A percentile compares a stretch with the other conserved stretches of the same genome.
phyloP scores from a whole-genome alignment of 2,888 invertebrate species.

The Limnephilus rhombicus region DNA sequence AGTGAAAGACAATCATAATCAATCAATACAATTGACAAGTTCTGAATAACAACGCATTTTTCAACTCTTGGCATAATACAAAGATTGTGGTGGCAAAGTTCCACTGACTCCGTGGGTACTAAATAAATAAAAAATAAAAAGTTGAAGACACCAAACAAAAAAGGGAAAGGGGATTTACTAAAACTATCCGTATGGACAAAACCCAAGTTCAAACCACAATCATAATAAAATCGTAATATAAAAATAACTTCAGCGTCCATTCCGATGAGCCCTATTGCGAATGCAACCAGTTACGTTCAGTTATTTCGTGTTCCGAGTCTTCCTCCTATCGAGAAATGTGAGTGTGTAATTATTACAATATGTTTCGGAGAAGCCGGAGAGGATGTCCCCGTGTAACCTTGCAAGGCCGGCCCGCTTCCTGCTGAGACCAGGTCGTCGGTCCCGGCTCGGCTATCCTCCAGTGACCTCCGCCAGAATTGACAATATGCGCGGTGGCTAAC shows the following conservation, averaged over 20 bases:
- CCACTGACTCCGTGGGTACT: no score
- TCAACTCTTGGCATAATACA: no score
- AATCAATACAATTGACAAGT: no score
- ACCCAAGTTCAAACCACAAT: not conserved
- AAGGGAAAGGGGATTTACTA: not conserved
- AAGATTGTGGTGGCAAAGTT: no score
- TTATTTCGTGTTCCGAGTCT: not conserved
- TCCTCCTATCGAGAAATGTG: not conserved
- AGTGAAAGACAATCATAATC: no score
- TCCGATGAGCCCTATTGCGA: not conserved
- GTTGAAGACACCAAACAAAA: not conserved
- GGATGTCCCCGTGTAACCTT: conserved; percentile 18
- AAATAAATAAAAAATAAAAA: not conserved
- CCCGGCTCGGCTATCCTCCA: not conserved
- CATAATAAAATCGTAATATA: not conserved
- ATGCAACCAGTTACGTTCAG: not conserved
- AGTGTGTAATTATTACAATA: not conserved
- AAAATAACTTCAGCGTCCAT: not conserved
- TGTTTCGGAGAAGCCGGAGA: not conserved
- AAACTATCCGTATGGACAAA: not conserved
- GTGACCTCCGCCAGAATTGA: not conserved
- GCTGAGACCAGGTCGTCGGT: not conserved
- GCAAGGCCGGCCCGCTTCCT: conserved; percentile 1
- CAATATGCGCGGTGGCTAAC: not conserved
- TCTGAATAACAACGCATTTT: no score